A percentile compares a stretch with the other conserved stretches of the same genome.
phyloP scores from a whole-genome alignment of 1,140 invertebrate species.

The Odontomachus brunneus region DNA sequence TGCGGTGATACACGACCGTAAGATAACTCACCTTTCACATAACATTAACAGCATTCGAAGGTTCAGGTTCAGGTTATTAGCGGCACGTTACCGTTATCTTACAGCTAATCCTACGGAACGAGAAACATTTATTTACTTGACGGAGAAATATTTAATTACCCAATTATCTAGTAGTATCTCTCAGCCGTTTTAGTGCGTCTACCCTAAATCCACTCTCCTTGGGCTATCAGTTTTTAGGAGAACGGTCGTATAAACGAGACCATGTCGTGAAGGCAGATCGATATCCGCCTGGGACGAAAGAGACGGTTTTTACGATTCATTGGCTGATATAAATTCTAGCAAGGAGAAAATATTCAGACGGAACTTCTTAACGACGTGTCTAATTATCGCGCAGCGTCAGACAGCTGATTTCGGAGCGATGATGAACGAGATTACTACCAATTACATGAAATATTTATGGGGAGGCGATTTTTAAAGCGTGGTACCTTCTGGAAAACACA shows the following conservation, averaged over 20 bases:
- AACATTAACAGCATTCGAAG: background rate
- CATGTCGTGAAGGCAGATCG: conserved; percentile 13
- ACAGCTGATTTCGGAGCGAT: background rate
- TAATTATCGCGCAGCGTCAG: background rate
- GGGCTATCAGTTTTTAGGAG: conserved; percentile 8
- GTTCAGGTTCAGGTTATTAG: no score
- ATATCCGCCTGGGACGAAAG: background rate
- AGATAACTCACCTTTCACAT: background rate
- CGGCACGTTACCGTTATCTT: background rate
- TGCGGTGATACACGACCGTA: background rate
- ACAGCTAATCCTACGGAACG: background rate
- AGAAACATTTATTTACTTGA: background rate
- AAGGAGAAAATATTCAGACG: background rate
- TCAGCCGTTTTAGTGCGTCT: background rate
- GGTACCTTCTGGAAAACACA: background rate
- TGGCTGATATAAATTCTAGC: background rate
- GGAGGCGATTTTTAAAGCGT: background rate
- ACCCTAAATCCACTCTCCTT: background rate
- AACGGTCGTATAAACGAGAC: conserved; percentile 9
- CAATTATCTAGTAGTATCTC: background rate
- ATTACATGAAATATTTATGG: background rate
- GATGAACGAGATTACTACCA: background rate
- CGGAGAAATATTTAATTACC: background rate
- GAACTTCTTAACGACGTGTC: background rate
- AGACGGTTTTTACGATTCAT: background rate